phyloP scores from a whole-genome alignment of 2,113 vertebrate species.

The Nesospiza acunhae region DNA sequence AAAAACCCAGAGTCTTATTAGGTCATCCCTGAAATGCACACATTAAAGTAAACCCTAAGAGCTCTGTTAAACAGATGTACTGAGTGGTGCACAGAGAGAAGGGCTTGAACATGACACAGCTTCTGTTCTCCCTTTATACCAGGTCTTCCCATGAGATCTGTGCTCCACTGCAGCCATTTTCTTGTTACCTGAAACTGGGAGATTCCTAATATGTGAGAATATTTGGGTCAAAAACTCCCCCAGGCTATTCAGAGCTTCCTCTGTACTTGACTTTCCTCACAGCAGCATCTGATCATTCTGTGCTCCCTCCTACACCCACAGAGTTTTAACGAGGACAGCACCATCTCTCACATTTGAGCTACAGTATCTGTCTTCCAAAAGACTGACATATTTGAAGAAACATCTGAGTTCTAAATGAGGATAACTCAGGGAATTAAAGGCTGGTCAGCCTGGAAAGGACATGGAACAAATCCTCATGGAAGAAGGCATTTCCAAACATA shows the following conservation, averaged over 20 bases:
- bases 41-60: background rate
- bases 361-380: background rate
- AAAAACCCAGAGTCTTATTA: background rate
- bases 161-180: background rate
- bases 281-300: background rate
- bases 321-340: background rate
- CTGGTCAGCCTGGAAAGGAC: background rate
- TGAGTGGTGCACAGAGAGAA: background rate
- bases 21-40: background rate
- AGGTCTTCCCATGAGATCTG: background rate
- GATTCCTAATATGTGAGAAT: background rate
- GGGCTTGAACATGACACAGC: background rate
- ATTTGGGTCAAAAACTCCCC: conserved; percentile 5
- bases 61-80: background rate
- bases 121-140: background rate
- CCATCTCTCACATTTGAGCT: background rate
- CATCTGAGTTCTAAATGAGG: background rate
- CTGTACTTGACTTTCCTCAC: background rate
- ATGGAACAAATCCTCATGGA: background rate
- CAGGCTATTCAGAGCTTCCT: background rate
- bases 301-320: background rate
- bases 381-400: background rate
- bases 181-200: background rate
- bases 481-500: background rate
- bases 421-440: background rate